phyloP scores from a whole-genome alignment of 2,797 vertebrate genomes.

The Halcyon leucocephala region DNA sequence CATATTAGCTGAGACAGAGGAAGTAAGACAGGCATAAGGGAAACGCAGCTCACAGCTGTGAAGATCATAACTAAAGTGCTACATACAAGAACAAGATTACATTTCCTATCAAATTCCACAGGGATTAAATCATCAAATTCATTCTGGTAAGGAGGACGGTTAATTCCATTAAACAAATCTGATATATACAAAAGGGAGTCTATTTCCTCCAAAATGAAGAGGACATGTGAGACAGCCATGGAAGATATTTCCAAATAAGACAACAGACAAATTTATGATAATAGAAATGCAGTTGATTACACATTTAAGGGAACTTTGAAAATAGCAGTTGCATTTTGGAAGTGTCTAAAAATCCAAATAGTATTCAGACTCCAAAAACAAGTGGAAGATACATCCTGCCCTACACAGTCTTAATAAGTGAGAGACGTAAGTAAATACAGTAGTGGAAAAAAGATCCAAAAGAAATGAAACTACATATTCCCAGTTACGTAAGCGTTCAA shows the following conservation, averaged over 20 bases:
- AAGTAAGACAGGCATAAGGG: not conserved
- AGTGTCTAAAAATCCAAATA: not conserved
- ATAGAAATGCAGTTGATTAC: not conserved
- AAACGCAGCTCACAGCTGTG: conserved; percentile 46
- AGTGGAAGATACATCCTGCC: not conserved
- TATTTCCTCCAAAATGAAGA: not conserved
- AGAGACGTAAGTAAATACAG: not conserved
- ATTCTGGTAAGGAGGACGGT: not conserved
- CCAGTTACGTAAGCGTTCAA: not conserved
- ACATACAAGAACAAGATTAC: conserved; percentile 38
- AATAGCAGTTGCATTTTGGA: not conserved
- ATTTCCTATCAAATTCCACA: conserved; percentile 50
- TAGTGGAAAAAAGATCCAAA: not conserved
- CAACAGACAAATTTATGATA: not conserved
- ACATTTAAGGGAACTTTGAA: not conserved
- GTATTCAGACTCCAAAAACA: not conserved
- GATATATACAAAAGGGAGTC: not conserved
- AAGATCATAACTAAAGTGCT: conserved; percentile 23
- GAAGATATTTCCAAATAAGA: not conserved
- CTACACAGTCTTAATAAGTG: not conserved
- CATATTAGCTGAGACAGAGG: not conserved
- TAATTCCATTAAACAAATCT: conserved; percentile 52
- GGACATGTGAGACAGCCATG: not conserved
- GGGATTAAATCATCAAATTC: conserved; percentile 49
- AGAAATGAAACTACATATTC: not conserved